Base-by-base conservation (phyloP, 2,888 invertebrate genomes). In the Agrochola circellaris region DNA sequence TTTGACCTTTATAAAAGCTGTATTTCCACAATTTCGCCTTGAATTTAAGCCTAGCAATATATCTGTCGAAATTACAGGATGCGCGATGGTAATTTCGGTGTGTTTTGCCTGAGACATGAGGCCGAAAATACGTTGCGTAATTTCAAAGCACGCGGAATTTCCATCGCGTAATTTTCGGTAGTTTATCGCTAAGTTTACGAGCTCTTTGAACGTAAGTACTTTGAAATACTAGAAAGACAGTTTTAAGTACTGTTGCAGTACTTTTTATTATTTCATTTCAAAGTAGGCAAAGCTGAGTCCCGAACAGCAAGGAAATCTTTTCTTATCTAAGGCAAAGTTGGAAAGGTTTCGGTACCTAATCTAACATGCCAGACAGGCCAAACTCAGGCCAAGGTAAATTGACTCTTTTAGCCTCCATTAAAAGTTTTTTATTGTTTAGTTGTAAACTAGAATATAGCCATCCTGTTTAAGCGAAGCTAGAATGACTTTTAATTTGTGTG, bases 361-460 rank as follows among this genome's bases (percentile, higher is more conserved):
- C 66, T 82, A 67, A 79, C 45, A 65, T 74, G 45, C 66, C 54
- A 79, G 60, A 48, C 61, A 67, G n/a, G 77, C 8, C 15, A 38
- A 66, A 82, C 82, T 62, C 17, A 67, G 77, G 66, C 67, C 66
- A 62, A 82, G 66, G 77, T 78, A 34, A 78, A 78, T 75, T 81
- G 56, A 42, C 62, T 64, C 42, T 64, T 51, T 51, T n/a, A 74
- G 13, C 74, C n/a, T 38, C 42, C 38, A 64, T 78, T 78, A 58
- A 48, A 64, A 81, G 75, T 64, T 78, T 42, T 60, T 62, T 54
- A 23, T 56, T 56, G 30, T 51, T 5, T 23, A 26, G n/a, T 60
- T 42, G 38, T 23, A 4, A 45, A 69, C 54, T 17, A 56, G 69
- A 45, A 66, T 26, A 48, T 8, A 65, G 38, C 42, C 7, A 20